Evolutionary conservation across 2,888 invertebrate species (phyloP), one percentile per base, ranked within the genome.

Genomic region (Nephrocerus scutellatus): DNA sequence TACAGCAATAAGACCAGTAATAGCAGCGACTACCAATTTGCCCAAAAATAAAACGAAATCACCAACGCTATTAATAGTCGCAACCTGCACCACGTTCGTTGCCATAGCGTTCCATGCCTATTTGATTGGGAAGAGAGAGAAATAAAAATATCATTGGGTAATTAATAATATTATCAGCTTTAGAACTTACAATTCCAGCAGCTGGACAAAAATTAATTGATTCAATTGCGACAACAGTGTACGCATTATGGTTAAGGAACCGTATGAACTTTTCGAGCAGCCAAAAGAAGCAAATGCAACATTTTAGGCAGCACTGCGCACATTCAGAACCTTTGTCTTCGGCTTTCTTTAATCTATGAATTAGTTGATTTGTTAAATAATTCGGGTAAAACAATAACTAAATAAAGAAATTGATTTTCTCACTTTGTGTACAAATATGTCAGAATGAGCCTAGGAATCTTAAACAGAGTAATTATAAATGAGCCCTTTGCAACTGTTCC

Each of bases 401-500:
- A 34, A 4, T 28, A n/a, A 12, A 10, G 5, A 13, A 5, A 13
- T 23, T 26, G 4, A n/a, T 22, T 6, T 28, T 72, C 82, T 76
- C 77, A 91, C 84, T 88, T 90, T 47, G 84, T 77, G 64, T 95
- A 84, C n/a, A 93, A 62, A 66, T 87, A 92, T 12, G 86, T 87
- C 47, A 97, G 71, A 50, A 95, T 80, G 2, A 92, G 75, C 31
- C 96, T 74, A 12, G 95, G 91, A 40, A 96, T 72, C 71, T 95
- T 93, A 58, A 95, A 87, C 33, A 95, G 71, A 0, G 95, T 92
- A 44, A 97, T 91, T 23, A 97, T 72, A 49, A 96, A 78, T 0
- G 95, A 90, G 3, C 97, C 97, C 56, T 95, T 85, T 0, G 95
- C 96, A 5, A 95, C 82, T 0, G 96, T 91, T 10, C 97, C 97